Percentiles rank a stretch among this genome's conserved stretches.
These are phyloP conservation scores for Tetragonisca angustula DNA, from an alignment of 2,888 invertebrate genomes.

Conservation along the genomic window DNA sequence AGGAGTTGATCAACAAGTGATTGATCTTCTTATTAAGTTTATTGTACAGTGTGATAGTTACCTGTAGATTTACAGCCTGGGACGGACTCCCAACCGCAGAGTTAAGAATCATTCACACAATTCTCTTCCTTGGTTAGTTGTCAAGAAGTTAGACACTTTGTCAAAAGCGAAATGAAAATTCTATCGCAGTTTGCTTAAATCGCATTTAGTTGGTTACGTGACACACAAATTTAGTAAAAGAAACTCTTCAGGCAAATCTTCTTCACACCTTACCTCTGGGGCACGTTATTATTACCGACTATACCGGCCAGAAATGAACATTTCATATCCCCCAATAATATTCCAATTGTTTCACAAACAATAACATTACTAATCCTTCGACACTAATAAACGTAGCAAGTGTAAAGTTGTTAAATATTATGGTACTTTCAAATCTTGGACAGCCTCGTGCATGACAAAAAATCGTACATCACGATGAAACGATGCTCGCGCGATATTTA, in stretches of 20 bases:
- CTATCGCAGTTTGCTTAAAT: neutral
- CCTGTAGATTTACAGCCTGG: constrained; percentile 1
- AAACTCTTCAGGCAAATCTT: neutral
- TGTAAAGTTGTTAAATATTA: no score
- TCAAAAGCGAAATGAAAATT: neutral
- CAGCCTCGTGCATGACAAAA: no score
- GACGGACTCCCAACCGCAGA: neutral
- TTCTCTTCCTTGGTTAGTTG: neutral
- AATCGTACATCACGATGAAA: neutral
- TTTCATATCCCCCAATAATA: no score
- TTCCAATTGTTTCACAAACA: no score
- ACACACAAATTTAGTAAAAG: neutral
- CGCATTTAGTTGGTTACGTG: neutral
- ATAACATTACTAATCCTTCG: no score
- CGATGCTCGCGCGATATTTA: neutral
- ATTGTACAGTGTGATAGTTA: neutral
- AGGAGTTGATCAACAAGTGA: neutral
- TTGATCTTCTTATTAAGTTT: neutral
- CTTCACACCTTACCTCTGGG: neutral
- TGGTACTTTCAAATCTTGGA: no score
- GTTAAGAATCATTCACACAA: neutral
- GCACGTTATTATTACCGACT: neutral
- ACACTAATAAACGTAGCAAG: no score
- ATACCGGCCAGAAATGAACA: neutral
- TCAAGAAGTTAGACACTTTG: neutral